These are phyloP conservation scores for Drosophila meridiana DNA, from an alignment of 2,888 invertebrate species.

Conservation along the genomic window DNA sequence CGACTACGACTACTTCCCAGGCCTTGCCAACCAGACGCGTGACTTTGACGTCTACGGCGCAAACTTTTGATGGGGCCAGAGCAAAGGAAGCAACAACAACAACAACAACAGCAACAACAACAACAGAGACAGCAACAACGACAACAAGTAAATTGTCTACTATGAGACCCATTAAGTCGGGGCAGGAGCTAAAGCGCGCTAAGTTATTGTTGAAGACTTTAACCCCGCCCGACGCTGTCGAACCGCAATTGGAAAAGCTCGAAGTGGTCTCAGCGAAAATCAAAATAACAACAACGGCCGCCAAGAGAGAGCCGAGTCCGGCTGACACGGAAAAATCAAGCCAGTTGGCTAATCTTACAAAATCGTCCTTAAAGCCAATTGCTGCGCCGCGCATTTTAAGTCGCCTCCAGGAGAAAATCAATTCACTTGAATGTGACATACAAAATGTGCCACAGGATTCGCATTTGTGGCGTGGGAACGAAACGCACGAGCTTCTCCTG, in stretches of 20 bases:
- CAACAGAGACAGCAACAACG: slow-evolving; percentile 31
- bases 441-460: slow-evolving; percentile 88
- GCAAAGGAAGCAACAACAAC: slow-evolving; percentile 10
- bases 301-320: slow-evolving; percentile 18
- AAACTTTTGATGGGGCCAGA: slow-evolving; percentile 51
- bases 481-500: slow-evolving; percentile 89
- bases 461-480: slow-evolving; percentile 89
- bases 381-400: slow-evolving; percentile 85
- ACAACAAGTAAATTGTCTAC: slow-evolving; percentile 44
- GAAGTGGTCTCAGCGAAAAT: slow-evolving; percentile 68
- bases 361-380: slow-evolving; percentile 81
- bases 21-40: slow-evolving; percentile 45
- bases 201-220: slow-evolving; percentile 82
- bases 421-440: slow-evolving; percentile 88
- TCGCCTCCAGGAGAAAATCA: slow-evolving; percentile 88
- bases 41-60: slow-evolving; percentile 69
- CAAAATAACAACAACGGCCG: slow-evolving; percentile 55
- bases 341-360: slow-evolving; percentile 68
- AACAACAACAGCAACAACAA: slow-evolving; percentile 18
- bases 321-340: slow-evolving; percentile 25
- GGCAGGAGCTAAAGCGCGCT: slow-evolving; percentile 82
- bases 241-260: slow-evolving; percentile 53
- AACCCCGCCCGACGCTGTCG: slow-evolving; percentile 46
- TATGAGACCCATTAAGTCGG: slow-evolving; percentile 67
- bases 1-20: background rate